Percentiles rank a stretch among this genome's conserved stretches.
These are phyloP conservation scores for Trachelus stipa DNA, from an alignment of 2,888 invertebrate genomes.

Conservation along the genomic window DNA sequence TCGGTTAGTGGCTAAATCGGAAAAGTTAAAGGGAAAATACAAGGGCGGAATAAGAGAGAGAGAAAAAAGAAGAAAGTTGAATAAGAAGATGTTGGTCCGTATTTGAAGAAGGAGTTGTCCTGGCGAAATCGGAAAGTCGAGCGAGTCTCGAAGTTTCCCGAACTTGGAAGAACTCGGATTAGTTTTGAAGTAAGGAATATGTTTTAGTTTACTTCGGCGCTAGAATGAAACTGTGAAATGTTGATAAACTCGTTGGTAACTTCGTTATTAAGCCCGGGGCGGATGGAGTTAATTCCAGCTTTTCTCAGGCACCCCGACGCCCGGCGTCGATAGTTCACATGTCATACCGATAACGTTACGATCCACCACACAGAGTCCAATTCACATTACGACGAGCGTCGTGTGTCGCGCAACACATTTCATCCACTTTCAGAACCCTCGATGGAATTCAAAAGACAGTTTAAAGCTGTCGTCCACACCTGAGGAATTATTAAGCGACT, in stretches of 20 bases:
- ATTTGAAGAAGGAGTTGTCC: neutral
- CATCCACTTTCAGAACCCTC: neutral
- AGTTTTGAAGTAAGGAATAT: neutral
- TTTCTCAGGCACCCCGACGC: neutral
- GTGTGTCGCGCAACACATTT: too few species aligned
- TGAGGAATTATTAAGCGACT: too few species aligned
- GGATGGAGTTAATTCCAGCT: neutral
- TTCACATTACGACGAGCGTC: neutral
- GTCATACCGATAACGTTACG: neutral
- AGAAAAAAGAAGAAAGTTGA: neutral
- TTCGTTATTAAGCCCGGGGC: slow-evolving; percentile 35
- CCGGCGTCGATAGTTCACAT: neutral
- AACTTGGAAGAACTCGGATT: neutral
- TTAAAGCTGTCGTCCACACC: neutral
- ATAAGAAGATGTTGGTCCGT: neutral
- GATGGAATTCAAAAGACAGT: neutral
- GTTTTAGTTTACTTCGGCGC: slow-evolving; percentile 4
- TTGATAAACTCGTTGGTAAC: slow-evolving; percentile 44
- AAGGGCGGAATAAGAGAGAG: neutral
- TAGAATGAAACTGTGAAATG: slow-evolving; percentile 45
- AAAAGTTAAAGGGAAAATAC: neutral
- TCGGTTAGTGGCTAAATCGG: neutral
- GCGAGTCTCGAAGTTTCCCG: neutral
- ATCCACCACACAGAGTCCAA: neutral
- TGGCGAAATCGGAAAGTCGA: neutral